These are phyloP conservation scores for Cryptoblepharus egeriae DNA, from an alignment of 2,797 vertebrate species.

Conservation along the genomic window DNA sequence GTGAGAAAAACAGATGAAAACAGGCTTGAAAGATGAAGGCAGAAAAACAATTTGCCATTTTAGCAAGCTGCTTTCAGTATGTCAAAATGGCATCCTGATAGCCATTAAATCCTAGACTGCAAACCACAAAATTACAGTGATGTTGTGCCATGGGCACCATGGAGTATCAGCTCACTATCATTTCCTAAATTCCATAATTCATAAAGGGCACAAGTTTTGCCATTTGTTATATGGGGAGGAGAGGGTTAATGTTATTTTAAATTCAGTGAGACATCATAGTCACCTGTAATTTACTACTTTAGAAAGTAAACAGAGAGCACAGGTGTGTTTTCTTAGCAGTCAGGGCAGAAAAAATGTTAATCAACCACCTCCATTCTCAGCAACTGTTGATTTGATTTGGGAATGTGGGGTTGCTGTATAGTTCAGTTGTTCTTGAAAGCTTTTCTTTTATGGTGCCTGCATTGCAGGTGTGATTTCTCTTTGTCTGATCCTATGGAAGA, in stretches of 20 bases:
- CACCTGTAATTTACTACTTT: constrained; percentile 9
- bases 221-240: neutral
- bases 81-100: neutral
- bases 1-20: neutral
- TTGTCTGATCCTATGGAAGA: neutral
- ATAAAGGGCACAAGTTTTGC: neutral
- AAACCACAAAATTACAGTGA: neutral
- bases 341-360: constrained; percentile 28
- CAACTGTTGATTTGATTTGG: constrained; percentile 12
- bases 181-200: neutral
- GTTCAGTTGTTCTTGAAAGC: constrained; percentile 25
- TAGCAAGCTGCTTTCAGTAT: constrained; percentile 2
- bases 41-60: neutral
- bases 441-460: constrained; percentile 20
- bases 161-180: neutral
- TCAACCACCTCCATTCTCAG: neutral
- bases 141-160: neutral
- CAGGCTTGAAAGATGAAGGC: neutral
- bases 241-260: constrained; percentile 9
- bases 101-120: neutral
- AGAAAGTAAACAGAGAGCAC: constrained; percentile 24
- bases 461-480: constrained; percentile 23
- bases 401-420: neutral
- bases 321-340: constrained; percentile 21
- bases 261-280: constrained; percentile 24